Conservation (phyloP, 30 jellyfish, hydroid and myxozoan genomes). For the Aurelia aurita region DNA sequence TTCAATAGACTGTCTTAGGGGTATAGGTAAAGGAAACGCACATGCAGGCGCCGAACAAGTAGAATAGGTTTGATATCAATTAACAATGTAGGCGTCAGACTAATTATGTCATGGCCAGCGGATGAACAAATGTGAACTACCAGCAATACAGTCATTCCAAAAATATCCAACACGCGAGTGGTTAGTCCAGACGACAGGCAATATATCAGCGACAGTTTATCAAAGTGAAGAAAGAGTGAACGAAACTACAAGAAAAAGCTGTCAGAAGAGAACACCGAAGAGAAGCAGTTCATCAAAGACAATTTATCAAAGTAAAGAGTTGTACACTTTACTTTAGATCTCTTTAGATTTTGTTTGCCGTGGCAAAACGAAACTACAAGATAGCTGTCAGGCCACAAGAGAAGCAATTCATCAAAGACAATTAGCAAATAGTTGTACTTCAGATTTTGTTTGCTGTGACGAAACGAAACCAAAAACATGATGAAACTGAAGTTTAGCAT, state of each 20-base stretch:
- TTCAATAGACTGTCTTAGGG: constrained; percentile 21
- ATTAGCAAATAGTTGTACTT: not conserved
- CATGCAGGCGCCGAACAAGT: constrained; percentile 54
- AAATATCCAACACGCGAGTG: not conserved
- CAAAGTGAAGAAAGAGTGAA: too few species aligned
- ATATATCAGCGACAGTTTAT: not conserved
- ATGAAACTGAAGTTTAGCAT: constrained; percentile 58
- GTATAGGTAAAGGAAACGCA: constrained; percentile 50
- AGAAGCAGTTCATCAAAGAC: too few species aligned
- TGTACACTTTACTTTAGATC: too few species aligned
- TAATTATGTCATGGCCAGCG: constrained; percentile 23
- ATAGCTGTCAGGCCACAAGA: too few species aligned
- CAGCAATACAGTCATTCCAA: constrained; percentile 9
- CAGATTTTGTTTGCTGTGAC: not conserved
- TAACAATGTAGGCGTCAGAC: constrained; percentile 63
- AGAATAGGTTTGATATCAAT: constrained; percentile 32
- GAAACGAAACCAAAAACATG: constrained; percentile 1
- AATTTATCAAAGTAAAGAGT: too few species aligned
- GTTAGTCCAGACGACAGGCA: too few species aligned
- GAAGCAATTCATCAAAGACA: not conserved
- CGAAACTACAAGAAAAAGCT: too few species aligned
- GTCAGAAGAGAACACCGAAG: too few species aligned
- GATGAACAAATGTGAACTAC: constrained; percentile 1
- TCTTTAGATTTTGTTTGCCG: too few species aligned
- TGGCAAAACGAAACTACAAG: too few species aligned